Base-by-base conservation (phyloP, 2,888 invertebrate species). In the Hipparchia sbordonii region DNA sequence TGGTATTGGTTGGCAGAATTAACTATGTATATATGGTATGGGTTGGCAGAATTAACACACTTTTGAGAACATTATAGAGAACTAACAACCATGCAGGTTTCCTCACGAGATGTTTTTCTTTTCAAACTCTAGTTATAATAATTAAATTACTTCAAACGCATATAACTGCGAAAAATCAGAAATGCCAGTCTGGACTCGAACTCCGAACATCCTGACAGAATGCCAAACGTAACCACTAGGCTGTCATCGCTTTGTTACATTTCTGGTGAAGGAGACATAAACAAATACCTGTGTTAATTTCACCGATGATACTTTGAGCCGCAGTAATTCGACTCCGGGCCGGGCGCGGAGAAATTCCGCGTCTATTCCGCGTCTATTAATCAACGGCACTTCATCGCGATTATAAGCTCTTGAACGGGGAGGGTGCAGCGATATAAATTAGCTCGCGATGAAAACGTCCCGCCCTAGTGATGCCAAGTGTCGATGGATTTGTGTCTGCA, bases 371-470 rank as follows among this genome's bases (percentile, higher is more conserved):
- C 82, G 84, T 83, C 86, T 87, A 92, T 91, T 92, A 90, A 92
- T 92, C 91, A 91, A 82, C 85, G 83, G 88, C 87, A 87, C 90
- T 92, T 91, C 91, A 89, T 91, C 88, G 90, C 91, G 91, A 92
- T 92, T 92, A 92, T 92, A 93, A 92, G 93, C 91, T 89, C 90
- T 92, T 91, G 91, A 89, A 88, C 87, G 88, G 87, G 84, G 89
- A 89, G 90, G 86, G 89, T 87, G 87, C 84, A 80, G 67, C 81
- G 82, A 90, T 90, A 91, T 92, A 92, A 92, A 92, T 92, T 92
- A 91, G 90, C 88, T 86, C 73, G 88, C 85, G 90, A 89, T 91
- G 92, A 90, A 89, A 91, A 88, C 82, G 81, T 79, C 77, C 46
- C 48, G 75, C 59, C 39, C 33, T 82, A 84, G 89, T 78, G 85